Percentiles rank a stretch among this genome's conserved stretches.
Conservation (phyloP, 2,797 vertebrate species). For the Meriones psammophilus region DNA sequence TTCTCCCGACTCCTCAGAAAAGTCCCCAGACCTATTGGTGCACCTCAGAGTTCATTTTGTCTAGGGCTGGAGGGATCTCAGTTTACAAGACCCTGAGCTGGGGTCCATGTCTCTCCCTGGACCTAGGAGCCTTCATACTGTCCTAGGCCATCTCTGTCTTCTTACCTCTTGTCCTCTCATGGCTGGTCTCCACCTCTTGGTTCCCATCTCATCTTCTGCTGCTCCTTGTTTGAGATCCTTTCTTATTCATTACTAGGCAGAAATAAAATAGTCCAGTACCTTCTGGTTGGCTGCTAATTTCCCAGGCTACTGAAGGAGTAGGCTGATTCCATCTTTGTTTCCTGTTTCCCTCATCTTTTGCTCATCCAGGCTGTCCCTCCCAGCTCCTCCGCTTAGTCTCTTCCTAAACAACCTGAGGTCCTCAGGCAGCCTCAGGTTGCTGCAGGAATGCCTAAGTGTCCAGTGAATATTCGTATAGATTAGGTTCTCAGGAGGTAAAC, state of each 20-base stretch:
- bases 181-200: background rate
- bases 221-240: background rate
- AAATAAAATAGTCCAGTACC: background rate
- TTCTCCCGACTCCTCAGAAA: background rate
- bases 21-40: background rate
- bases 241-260: background rate
- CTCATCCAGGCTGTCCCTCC: background rate
- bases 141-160: background rate
- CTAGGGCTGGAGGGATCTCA: background rate
- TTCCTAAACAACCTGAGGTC: background rate
- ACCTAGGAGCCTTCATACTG: background rate
- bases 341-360: background rate
- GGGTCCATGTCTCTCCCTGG: background rate
- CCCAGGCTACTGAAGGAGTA: background rate
- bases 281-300: background rate
- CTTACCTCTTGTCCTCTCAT: background rate
- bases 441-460: background rate
- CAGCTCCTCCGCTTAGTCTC: background rate
- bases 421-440: background rate
- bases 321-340: background rate
- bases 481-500: conserved; percentile 45
- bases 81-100: background rate
- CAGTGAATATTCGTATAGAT: conserved; percentile 43
- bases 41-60: background rate
- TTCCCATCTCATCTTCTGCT: background rate